phyloP scores from a whole-genome alignment of 2,888 invertebrate genomes.

The Lasioglossum pauxillum region DNA sequence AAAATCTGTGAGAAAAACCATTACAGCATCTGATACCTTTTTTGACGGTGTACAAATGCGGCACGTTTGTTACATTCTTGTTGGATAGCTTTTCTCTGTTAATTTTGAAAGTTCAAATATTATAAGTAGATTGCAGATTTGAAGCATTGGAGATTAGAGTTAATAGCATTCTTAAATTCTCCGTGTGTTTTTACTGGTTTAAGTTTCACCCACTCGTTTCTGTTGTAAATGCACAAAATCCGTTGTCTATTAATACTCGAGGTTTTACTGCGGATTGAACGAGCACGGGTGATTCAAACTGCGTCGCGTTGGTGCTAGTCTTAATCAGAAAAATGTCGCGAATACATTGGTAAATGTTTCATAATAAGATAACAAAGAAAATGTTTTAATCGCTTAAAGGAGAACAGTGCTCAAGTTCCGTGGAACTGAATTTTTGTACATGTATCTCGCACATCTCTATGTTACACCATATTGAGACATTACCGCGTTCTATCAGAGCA shows the following conservation, averaged over 20 bases:
- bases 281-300: not conserved
- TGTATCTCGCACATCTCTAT: not conserved
- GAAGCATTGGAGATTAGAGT: too few relatives aligned
- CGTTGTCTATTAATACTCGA: not conserved
- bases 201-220: too few relatives aligned
- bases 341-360: not conserved
- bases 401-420: not conserved
- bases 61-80: too few relatives aligned
- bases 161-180: too few relatives aligned
- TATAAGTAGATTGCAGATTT: too few relatives aligned
- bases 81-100: too few relatives aligned
- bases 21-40: too few relatives aligned
- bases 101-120: too few relatives aligned
- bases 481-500: not conserved
- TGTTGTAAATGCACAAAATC: too few relatives aligned
- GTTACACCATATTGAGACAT: not conserved
- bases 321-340: not conserved
- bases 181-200: too few relatives aligned
- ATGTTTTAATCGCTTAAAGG: not conserved
- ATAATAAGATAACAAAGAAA: not conserved
- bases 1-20: not conserved
- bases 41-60: too few relatives aligned
- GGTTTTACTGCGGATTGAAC: too few relatives aligned
- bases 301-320: not conserved
- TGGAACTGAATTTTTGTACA: not conserved